A percentile compares a stretch with the other conserved stretches of the same genome.
phyloP scores from a whole-genome alignment of 2,113 vertebrate species.

The Phylloscopus trochilus region DNA sequence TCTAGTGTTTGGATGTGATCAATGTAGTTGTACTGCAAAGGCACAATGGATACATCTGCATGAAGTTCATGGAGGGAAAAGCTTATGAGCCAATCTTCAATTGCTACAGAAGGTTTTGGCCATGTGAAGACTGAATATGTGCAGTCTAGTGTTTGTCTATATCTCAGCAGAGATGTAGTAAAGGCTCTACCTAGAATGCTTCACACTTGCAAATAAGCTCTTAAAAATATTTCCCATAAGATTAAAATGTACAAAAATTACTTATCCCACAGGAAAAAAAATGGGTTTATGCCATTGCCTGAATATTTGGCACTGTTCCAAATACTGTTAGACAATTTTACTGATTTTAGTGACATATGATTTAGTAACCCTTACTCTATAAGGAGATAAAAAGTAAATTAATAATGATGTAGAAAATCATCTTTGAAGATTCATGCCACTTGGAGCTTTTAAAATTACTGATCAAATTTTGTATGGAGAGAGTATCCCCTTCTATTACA shows the following conservation, averaged over 20 bases:
- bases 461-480: not conserved
- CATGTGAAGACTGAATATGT: not conserved
- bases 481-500: not conserved
- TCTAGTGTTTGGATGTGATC: not conserved
- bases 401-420: not conserved
- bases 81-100: not conserved
- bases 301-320: not conserved
- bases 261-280: not conserved
- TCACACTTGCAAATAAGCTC: not conserved
- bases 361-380: not conserved
- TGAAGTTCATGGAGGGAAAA: not conserved
- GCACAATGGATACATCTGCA: not conserved
- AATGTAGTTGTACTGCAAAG: not conserved
- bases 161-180: not conserved
- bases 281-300: not conserved
- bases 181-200: not conserved
- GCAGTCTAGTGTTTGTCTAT: not conserved
- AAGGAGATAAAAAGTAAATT: not conserved
- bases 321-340: not conserved
- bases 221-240: not conserved
- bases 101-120: not conserved
- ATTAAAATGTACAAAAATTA: not conserved
- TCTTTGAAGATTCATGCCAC: not conserved
- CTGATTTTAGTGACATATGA: not conserved
- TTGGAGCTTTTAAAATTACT: not conserved